Conservation (phyloP, 2,797 vertebrate species). For the Catostomus latipinnis region DNA sequence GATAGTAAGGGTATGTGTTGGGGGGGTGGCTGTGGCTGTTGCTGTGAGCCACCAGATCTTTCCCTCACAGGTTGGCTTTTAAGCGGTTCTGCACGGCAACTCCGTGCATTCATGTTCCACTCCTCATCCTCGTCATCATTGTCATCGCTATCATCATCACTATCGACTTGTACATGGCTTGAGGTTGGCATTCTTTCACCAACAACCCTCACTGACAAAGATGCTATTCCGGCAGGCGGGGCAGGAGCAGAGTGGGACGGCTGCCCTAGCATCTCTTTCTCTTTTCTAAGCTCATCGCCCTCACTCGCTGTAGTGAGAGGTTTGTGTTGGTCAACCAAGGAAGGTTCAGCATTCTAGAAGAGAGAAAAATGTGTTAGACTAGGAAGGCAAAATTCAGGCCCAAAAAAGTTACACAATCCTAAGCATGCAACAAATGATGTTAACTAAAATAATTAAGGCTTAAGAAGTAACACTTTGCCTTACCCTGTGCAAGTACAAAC, state of each 20-base stretch:
- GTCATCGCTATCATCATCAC: constrained; percentile 76
- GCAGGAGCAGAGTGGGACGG: constrained; percentile 59
- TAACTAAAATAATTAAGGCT: background rate
- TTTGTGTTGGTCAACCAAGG: constrained; percentile 69
- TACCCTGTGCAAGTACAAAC: background rate
- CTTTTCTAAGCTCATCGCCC: constrained; percentile 64
- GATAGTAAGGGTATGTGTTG: constrained; percentile 79
- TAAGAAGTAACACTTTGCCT: background rate
- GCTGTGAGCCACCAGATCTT: constrained; percentile 74
- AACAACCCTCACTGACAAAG: constrained; percentile 64
- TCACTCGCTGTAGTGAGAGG: constrained; percentile 65
- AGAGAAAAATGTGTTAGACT: constrained; percentile 49
- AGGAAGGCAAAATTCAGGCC: constrained; percentile 5
- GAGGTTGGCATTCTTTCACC: constrained; percentile 67
- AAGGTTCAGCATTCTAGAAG: constrained; percentile 71
- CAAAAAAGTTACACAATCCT: background rate
- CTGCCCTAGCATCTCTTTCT: constrained; percentile 69
- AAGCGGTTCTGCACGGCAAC: constrained; percentile 70
- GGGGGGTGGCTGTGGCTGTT: constrained; percentile 71
- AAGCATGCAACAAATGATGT: background rate
- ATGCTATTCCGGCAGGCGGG: constrained; percentile 67
- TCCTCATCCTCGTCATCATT: constrained; percentile 75
- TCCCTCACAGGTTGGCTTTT: constrained; percentile 69
- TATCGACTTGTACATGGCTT: constrained; percentile 72
- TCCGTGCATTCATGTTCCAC: constrained; percentile 70